phyloP scores from a whole-genome alignment of 92 coral and sea anemone genomes.

The Metridium senile region DNA sequence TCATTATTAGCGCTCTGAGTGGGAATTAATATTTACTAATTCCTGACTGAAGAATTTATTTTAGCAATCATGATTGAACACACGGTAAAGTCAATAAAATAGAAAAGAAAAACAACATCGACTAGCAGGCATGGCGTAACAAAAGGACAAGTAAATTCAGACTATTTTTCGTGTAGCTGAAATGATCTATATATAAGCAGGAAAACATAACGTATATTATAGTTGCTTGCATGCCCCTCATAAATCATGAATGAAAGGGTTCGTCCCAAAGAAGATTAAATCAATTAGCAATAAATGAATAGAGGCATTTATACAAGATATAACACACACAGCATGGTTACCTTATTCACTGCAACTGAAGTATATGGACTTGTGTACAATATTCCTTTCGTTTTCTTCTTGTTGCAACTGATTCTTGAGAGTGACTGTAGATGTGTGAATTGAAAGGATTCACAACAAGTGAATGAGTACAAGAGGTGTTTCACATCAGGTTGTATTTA shows the following conservation, averaged over 20 bases:
- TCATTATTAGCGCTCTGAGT: no score
- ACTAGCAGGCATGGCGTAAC: no score
- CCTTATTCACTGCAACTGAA: not conserved
- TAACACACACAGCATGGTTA: not conserved
- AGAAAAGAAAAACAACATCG: no score
- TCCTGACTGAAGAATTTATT: no score
- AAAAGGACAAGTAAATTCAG: no score
- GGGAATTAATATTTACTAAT: no score
- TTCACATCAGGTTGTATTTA: not conserved
- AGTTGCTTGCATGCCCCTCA: not conserved
- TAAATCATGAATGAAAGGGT: conserved; percentile 16
- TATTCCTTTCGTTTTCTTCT: not conserved
- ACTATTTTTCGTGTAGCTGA: no score
- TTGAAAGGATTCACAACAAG: not conserved
- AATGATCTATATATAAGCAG: no score
- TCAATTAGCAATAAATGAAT: conserved; percentile 8
- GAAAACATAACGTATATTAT: no score
- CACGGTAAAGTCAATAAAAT: no score
- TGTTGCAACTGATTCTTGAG: not conserved
- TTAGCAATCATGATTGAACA: no score
- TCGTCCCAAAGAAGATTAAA: not conserved
- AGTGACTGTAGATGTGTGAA: not conserved
- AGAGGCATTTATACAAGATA: not conserved
- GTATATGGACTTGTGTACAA: not conserved
- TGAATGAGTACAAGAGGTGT: no score